A percentile compares a stretch with the other conserved stretches of the same genome.
These are phyloP conservation scores for Oophaga sylvatica DNA, from an alignment of 2,797 vertebrate species.

Conservation along the genomic window DNA sequence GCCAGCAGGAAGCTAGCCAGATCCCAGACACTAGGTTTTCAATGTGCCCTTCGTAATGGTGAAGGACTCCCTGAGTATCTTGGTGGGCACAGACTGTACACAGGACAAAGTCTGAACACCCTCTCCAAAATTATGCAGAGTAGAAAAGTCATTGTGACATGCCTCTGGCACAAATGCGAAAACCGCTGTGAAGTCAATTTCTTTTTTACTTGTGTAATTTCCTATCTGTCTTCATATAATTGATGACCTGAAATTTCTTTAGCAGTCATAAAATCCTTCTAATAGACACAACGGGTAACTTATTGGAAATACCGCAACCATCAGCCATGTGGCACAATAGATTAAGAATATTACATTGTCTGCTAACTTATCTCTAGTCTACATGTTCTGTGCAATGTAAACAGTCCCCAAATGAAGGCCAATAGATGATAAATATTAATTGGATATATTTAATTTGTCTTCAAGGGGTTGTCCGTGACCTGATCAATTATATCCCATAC, in stretches of 20 bases:
- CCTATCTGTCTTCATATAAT: background rate
- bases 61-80: conserved; percentile 23
- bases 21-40: conserved; percentile 40
- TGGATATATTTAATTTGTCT: no score
- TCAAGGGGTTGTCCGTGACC: no score
- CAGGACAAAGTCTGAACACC: conserved; percentile 5
- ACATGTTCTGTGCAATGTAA: no score
- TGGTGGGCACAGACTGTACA: conserved; percentile 11
- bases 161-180: background rate
- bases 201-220: background rate
- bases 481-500: no score
- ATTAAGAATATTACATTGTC: background rate
- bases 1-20: conserved; percentile 55
- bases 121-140: background rate
- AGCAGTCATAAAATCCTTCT: background rate
- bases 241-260: background rate
- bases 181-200: background rate
- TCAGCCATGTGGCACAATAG: background rate
- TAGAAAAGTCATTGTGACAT: background rate
- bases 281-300: background rate
- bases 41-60: conserved; percentile 44
- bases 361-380: no score
- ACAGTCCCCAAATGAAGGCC: no score
- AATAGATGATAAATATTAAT: no score
- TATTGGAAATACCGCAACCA: background rate